Base-by-base conservation (phyloP, 64 coral and sea anemone genomes). In the Dendronephthya gigantea region DNA sequence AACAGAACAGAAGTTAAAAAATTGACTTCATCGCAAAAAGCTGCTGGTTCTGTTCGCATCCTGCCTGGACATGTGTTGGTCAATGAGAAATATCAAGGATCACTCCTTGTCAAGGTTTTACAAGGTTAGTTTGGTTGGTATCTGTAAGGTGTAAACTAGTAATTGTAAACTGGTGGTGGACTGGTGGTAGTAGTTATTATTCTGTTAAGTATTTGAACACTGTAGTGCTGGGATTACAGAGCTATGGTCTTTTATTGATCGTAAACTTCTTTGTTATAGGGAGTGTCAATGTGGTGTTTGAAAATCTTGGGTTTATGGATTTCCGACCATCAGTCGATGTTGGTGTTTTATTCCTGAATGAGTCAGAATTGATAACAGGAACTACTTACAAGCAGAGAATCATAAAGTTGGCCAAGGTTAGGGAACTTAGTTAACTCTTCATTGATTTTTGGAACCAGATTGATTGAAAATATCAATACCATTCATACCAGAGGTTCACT, bases 11-110 rank as follows among this genome's bases (percentile, higher is more conserved):
- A 23, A 62, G 55, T 27, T 15, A 23, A 62, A 27, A 62, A 62
- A 62, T 62, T 79, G 27, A 55, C 49, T 86, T 82, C 91, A 28
- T 66, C 89, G 59, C 83, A 70, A 11, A 76, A 87, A 1, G 65
- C 69, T 12, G 86, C 93, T 82, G 87, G 91, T 35, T 86, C 84
- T 37, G 91, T 92, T 69, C 69, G 85, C 58, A 90, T 97, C 68
- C 91, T 90, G 10, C 89, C 92, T 30, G 94, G 94, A 31, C 91
- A 97, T 47, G 89, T 97, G 66, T 58, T 93, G 17, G 89, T 97
- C 9, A 90, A 91, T 34, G 91, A 97, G 25, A 97, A 89, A 88
- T 97, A 89, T 40, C 94, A 91, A 35, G 91, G 89, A 49, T 91
- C 91, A 82, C 86, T 83, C 28, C 43, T 93, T 81, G 91, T 91